Evolutionary conservation across 2,888 invertebrate genomes (phyloP).

Genomic region (Dendrolimus pini): DNA sequence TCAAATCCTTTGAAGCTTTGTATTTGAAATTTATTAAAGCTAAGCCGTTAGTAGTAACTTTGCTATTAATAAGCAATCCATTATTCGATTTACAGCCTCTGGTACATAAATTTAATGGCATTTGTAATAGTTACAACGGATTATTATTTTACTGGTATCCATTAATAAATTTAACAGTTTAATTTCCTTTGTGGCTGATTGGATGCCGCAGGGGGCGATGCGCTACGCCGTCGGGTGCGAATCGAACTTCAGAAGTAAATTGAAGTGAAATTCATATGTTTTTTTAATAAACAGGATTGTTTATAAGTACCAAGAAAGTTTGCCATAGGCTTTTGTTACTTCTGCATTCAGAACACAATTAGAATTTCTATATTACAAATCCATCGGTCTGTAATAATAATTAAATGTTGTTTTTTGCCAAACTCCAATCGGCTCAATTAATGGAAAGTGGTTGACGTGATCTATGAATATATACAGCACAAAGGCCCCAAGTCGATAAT

Average conservation of each 20-base stretch:
- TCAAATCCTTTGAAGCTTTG: neutral
- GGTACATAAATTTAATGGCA: slow-evolving; percentile 23
- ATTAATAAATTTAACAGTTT: slow-evolving; percentile 58
- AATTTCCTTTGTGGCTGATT: slow-evolving; percentile 60
- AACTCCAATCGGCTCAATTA: no score
- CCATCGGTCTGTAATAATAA: no score
- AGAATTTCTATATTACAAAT: no score
- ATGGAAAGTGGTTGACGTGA: no score
- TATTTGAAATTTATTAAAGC: neutral
- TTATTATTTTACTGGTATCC: slow-evolving; percentile 33
- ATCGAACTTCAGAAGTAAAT: neutral
- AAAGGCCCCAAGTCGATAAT: no score
- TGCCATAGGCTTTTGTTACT: no score
- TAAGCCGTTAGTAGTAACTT: neutral
- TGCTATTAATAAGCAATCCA: neutral
- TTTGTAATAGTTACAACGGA: slow-evolving; percentile 27
- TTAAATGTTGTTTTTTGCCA: no score
- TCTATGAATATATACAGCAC: no score
- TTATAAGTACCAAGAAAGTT: neutral
- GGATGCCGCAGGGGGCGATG: slow-evolving; percentile 31
- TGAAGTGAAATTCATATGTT: neutral
- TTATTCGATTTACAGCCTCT: neutral
- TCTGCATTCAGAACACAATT: no score
- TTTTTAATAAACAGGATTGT: neutral
- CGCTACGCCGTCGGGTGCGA: neutral